Conservation (phyloP, 2,113 vertebrate genomes). For the Mobula birostris region DNA sequence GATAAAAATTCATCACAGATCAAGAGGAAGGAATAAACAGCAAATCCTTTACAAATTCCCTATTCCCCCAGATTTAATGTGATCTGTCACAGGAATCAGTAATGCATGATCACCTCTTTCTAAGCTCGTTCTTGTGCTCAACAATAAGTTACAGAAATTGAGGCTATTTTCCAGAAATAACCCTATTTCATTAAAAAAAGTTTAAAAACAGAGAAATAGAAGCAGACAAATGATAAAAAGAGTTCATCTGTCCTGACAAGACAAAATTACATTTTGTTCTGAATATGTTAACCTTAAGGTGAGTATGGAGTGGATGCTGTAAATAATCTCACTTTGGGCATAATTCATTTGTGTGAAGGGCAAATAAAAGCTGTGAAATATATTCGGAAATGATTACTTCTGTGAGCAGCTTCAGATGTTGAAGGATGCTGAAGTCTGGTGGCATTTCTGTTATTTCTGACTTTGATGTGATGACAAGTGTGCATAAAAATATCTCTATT, state of each 20-base stretch:
- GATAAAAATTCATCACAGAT: not conserved
- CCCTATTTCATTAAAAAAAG: not conserved
- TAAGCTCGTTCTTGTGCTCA: not conserved
- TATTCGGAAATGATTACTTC: constrained; percentile 20
- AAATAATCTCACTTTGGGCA: constrained; percentile 22
- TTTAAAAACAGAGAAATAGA: not conserved
- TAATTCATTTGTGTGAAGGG: constrained; percentile 3
- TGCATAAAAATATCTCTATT: constrained; percentile 18
- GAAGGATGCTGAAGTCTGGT: not conserved
- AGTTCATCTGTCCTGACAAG: constrained; percentile 3
- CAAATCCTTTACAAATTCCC: not conserved
- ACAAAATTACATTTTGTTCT: not conserved
- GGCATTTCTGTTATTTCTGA: constrained; percentile 10
- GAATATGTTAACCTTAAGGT: constrained; percentile 5
- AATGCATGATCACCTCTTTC: not conserved
- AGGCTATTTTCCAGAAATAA: not conserved
- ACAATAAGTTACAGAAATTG: not conserved
- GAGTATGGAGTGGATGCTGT: not conserved
- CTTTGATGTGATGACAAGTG: constrained; percentile 18
- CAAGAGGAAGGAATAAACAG: not conserved
- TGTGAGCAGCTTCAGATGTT: not conserved
- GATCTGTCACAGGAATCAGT: not conserved
- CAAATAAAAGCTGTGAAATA: constrained; percentile 17
- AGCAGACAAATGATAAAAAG: not conserved
- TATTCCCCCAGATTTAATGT: not conserved